Conservation (phyloP, 2,888 invertebrate species). For the Drosophila atroscutellata region DNA sequence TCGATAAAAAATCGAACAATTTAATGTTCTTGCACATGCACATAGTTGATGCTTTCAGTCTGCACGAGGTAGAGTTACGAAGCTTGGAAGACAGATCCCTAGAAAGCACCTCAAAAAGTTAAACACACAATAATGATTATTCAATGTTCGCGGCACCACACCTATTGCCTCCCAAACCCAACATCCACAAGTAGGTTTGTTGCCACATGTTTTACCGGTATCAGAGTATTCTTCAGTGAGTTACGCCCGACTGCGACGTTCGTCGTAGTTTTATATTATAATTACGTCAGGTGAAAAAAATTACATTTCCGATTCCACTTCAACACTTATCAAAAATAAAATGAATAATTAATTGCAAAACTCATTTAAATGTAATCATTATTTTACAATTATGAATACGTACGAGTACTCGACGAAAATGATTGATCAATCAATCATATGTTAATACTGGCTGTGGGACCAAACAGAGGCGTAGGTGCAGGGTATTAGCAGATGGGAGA, state of each 20-base stretch:
- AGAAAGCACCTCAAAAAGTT: background rate
- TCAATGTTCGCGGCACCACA: background rate
- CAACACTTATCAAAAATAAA: background rate
- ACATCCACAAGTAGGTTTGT: background rate
- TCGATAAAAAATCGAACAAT: constrained; percentile 4
- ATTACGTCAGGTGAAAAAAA: background rate
- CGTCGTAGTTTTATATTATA: no score
- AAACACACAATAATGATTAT: background rate
- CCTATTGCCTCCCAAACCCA: background rate
- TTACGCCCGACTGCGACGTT: background rate
- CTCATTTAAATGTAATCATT: constrained; percentile 13
- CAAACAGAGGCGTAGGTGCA: background rate
- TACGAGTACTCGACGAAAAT: background rate
- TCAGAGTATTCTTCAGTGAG: background rate
- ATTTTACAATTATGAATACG: constrained; percentile 12
- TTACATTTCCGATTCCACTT: background rate
- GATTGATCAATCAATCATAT: background rate
- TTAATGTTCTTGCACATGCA: background rate
- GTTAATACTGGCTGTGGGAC: background rate
- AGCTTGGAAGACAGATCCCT: background rate
- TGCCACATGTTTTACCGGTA: background rate
- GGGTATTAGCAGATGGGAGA: constrained; percentile 41
- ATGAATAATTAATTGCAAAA: background rate
- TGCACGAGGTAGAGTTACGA: background rate
- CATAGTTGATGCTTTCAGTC: background rate